These are phyloP conservation scores for Puma concolor DNA, from an alignment of 2,113 vertebrate species.

Conservation along the genomic window DNA sequence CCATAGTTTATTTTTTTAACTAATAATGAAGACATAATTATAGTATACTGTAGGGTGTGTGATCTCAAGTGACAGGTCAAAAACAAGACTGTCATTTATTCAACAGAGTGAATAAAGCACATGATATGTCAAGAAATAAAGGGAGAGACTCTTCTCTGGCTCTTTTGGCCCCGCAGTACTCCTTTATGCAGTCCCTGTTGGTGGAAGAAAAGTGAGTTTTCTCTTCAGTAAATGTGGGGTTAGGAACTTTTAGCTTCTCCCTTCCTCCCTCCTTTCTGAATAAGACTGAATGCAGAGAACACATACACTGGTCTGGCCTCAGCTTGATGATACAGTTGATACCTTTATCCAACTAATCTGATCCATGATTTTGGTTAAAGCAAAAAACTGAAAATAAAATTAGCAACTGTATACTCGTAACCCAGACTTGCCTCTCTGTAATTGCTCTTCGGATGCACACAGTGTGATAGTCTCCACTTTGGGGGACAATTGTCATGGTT, in stretches of 20 bases:
- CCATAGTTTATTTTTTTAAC: background rate
- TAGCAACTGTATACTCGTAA: background rate
- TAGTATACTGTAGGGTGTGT: background rate
- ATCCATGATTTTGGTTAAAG: background rate
- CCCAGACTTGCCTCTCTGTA: background rate
- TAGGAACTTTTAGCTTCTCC: background rate
- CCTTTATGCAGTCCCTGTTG: background rate
- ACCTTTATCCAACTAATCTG: background rate
- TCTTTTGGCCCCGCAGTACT: background rate
- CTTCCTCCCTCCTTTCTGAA: background rate
- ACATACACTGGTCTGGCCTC: background rate
- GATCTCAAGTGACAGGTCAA: background rate
- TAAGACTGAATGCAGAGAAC: background rate
- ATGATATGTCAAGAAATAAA: background rate
- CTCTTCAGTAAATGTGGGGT: background rate
- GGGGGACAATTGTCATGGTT: background rate
- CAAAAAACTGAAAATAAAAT: background rate
- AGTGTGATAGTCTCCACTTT: background rate
- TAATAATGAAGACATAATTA: slow-evolving; percentile 10
- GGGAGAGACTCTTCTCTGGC: background rate
- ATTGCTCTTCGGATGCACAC: background rate
- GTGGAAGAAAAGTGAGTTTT: background rate
- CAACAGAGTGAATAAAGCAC: background rate
- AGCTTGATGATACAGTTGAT: background rate
- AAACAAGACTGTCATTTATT: background rate